A percentile compares a stretch with the other conserved stretches of the same genome.
These are phyloP conservation scores for Chironomus tentans DNA, from an alignment of 2,888 invertebrate species.

Conservation along the genomic window DNA sequence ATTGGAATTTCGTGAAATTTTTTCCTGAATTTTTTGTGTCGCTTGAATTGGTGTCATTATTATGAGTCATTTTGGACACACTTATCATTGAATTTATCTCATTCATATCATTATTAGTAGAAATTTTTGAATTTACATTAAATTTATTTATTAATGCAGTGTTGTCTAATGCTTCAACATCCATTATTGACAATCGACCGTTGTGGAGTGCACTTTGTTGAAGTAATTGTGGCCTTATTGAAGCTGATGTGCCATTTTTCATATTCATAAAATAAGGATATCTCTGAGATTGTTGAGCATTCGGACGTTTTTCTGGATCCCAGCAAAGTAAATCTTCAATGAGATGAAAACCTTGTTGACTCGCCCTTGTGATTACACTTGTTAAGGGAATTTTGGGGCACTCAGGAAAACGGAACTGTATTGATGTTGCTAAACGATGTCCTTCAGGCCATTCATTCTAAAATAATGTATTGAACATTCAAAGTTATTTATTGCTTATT, in stretches of 20 bases:
- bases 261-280: slow-evolving; percentile 45
- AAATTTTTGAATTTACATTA: not conserved
- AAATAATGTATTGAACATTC: too few species aligned
- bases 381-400: slow-evolving; percentile 72
- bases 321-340: slow-evolving; percentile 82
- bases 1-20: slow-evolving; percentile 10
- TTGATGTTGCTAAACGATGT: slow-evolving; percentile 78
- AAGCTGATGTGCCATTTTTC: slow-evolving; percentile 34
- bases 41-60: slow-evolving; percentile 25
- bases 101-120: slow-evolving; percentile 1
- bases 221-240: slow-evolving; percentile 27
- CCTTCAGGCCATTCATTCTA: slow-evolving; percentile 93
- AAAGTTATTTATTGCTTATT: too few species aligned
- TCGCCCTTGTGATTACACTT: slow-evolving; percentile 73
- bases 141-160: slow-evolving; percentile 1
- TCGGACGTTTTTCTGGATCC: slow-evolving; percentile 87
- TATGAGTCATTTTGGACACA: not conserved
- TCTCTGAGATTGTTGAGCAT: slow-evolving; percentile 79
- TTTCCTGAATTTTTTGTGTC: slow-evolving; percentile 26
- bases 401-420: slow-evolving; percentile 94
- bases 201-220: not conserved
- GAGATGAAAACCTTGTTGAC: slow-evolving; percentile 69
- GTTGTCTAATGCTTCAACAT: slow-evolving; percentile 18
- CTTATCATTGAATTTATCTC: slow-evolving; percentile 11
- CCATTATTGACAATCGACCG: slow-evolving; percentile 4